Evolutionary conservation across 2,113 vertebrate species (phyloP).

Genomic region (Morone saxatilis): DNA sequence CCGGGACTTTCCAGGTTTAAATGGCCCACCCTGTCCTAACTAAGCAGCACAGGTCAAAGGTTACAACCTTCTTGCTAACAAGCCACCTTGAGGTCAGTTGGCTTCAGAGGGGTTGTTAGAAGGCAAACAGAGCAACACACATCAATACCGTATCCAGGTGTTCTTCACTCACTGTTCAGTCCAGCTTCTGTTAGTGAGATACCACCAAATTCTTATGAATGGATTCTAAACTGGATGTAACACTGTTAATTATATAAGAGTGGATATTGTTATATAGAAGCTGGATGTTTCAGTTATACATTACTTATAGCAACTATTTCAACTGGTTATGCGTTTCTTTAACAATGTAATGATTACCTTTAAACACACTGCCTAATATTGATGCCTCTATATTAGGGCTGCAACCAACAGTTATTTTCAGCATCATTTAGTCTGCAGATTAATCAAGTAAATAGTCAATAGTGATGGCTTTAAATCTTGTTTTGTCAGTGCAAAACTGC

Average conservation of each 20-base stretch:
- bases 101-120: conserved; percentile 65
- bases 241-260: background rate
- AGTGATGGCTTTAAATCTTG: too few species aligned
- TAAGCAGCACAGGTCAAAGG: conserved; percentile 78
- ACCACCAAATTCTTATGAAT: background rate
- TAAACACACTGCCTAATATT: too few species aligned
- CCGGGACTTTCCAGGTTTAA: conserved; percentile 60
- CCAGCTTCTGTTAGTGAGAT: conserved; percentile 1
- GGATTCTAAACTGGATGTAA: background rate
- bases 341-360: background rate
- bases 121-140: conserved; percentile 44
- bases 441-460: too few species aligned
- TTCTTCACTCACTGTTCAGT: conserved; percentile 35
- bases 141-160: conserved; percentile 77
- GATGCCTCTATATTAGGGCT: too few species aligned
- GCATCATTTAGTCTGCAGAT: too few species aligned
- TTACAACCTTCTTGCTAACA: conserved; percentile 74
- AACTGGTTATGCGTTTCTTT: background rate
- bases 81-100: conserved; percentile 70
- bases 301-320: background rate
- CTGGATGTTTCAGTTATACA: background rate
- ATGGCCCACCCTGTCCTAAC: conserved; percentile 79
- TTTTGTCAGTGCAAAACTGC: too few species aligned
- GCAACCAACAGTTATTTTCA: too few species aligned
- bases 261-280: background rate